These are phyloP conservation scores for Pluvianellus socialis DNA, from an alignment of 2,113 vertebrate species.

Conservation along the genomic window DNA sequence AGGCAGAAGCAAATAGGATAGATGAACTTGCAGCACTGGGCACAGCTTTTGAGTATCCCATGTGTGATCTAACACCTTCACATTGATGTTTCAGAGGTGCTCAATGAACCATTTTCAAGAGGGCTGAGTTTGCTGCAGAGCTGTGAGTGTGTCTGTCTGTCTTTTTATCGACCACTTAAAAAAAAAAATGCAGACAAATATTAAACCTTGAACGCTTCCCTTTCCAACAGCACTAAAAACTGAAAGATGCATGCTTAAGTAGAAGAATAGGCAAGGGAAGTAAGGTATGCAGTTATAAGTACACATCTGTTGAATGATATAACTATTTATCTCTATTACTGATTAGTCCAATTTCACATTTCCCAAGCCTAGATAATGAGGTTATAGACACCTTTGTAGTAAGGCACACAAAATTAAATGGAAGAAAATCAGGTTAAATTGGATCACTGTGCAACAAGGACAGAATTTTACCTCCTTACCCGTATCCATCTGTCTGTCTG, in stretches of 20 bases:
- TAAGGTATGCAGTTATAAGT: background rate
- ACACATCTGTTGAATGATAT: background rate
- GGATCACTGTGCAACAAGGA: background rate
- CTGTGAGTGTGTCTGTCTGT: background rate
- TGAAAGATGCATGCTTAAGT: background rate
- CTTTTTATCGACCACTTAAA: background rate
- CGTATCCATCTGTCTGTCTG: background rate
- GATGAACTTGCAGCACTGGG: background rate
- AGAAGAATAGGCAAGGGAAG: background rate
- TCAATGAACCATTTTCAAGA: background rate
- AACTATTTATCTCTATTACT: slow-evolving; percentile 1
- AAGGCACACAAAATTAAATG: background rate
- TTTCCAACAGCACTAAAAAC: background rate
- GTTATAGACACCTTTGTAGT: slow-evolving; percentile 7
- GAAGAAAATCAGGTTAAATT: slow-evolving; percentile 19
- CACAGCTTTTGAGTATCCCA: background rate
- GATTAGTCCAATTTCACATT: background rate
- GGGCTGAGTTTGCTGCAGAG: background rate
- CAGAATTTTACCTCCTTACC: background rate
- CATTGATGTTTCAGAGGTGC: background rate
- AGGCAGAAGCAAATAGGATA: background rate
- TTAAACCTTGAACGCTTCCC: background rate
- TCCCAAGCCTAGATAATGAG: background rate
- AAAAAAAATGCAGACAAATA: background rate
- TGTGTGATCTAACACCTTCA: background rate